Conservation (phyloP, 2,113 vertebrate genomes). For the Pedionomus torquatus region DNA sequence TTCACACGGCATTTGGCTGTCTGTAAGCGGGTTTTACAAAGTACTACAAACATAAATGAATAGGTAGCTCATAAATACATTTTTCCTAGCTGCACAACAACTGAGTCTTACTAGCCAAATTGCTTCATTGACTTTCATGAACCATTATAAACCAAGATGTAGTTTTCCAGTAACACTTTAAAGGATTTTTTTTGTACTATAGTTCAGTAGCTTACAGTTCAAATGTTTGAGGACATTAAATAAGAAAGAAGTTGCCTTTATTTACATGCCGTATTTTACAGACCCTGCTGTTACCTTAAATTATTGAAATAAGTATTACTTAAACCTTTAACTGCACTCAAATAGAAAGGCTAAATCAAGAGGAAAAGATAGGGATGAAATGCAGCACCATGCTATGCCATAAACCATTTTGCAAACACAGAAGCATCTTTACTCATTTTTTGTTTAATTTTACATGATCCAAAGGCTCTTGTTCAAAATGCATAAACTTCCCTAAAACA, state of each 20-base stretch:
- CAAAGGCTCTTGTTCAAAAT: slow-evolving; percentile 34
- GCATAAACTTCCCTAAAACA: not conserved
- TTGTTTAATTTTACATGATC: slow-evolving; percentile 8
- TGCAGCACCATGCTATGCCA: not conserved
- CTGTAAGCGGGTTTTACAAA: not conserved
- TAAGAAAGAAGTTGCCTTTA: not conserved
- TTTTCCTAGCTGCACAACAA: not conserved
- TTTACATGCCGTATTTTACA: not conserved
- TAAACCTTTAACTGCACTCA: not conserved
- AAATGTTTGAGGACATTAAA: not conserved
- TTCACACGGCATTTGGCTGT: not conserved
- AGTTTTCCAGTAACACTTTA: not conserved
- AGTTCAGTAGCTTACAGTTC: not conserved
- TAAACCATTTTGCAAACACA: not conserved
- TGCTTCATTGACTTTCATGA: not conserved
- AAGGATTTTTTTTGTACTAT: not conserved
- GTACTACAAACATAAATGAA: not conserved
- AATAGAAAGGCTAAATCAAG: not conserved
- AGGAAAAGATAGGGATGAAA: not conserved
- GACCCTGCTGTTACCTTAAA: not conserved
- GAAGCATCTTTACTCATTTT: not conserved
- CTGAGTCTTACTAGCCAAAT: not conserved
- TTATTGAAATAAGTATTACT: not conserved
- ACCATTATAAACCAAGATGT: not conserved
- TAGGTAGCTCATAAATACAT: not conserved